phyloP scores from a whole-genome alignment of 2,797 vertebrate genomes.

The Epinephelus coioides region DNA sequence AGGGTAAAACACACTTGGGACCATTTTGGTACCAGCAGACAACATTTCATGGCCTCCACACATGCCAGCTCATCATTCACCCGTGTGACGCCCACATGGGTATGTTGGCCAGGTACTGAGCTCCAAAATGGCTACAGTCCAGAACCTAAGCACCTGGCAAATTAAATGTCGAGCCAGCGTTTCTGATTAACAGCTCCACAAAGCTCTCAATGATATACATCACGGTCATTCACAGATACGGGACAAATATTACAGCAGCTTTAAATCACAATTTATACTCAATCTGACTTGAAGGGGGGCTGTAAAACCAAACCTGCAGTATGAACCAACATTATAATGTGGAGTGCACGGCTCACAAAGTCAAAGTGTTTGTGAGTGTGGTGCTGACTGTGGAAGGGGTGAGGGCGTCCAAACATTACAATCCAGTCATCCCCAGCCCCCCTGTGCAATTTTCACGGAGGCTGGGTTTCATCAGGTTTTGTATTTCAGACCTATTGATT shows the following conservation, averaged over 20 bases:
- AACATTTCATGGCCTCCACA: slow-evolving; percentile 4
- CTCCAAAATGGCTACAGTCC: slow-evolving; percentile 47
- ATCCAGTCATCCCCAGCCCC: slow-evolving; percentile 49
- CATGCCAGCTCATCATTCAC: slow-evolving; percentile 56
- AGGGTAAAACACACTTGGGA: slow-evolving; percentile 15
- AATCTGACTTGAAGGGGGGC: slow-evolving; percentile 20
- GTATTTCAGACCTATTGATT: slow-evolving; percentile 84
- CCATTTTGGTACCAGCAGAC: background rate
- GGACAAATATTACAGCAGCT: slow-evolving; percentile 30
- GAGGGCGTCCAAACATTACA: slow-evolving; percentile 25
- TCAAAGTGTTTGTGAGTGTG: slow-evolving; percentile 10
- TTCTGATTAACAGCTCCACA: slow-evolving; percentile 47
- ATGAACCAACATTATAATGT: background rate
- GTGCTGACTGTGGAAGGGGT: background rate
- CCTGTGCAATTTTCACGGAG: slow-evolving; percentile 73
- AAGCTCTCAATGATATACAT: slow-evolving; percentile 21
- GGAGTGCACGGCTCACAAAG: slow-evolving; percentile 33
- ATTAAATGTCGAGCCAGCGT: slow-evolving; percentile 38
- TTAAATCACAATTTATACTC: slow-evolving; percentile 42
- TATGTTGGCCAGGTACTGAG: slow-evolving; percentile 29
- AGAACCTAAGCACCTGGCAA: slow-evolving; percentile 55
- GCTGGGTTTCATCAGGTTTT: slow-evolving; percentile 77
- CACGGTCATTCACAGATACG: slow-evolving; percentile 14
- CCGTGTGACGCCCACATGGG: slow-evolving; percentile 18
- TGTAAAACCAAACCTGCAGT: slow-evolving; percentile 27